phyloP scores from a whole-genome alignment of 2,797 vertebrate species.

The Stomatorhinus walkeri region DNA sequence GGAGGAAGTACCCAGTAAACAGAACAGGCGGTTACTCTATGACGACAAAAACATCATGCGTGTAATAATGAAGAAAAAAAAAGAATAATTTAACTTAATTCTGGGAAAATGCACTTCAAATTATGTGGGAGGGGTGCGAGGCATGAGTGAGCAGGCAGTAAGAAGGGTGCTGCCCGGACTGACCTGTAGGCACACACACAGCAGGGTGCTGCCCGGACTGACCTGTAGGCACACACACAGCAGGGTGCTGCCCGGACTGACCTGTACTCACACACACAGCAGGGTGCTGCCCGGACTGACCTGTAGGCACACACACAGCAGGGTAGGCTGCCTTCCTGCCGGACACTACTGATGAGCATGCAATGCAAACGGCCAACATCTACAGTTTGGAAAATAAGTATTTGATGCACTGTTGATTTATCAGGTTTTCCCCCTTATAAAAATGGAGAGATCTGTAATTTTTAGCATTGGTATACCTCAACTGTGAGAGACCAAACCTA shows the following conservation, averaged over 20 bases:
- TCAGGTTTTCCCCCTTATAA: too few relatives aligned
- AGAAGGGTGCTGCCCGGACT: not conserved
- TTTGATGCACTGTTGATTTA: not conserved
- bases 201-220: not conserved
- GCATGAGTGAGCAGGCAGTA: not conserved
- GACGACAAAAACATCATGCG: not conserved
- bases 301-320: not conserved
- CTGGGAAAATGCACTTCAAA: not conserved
- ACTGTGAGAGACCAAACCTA: too few relatives aligned
- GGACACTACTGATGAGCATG: not conserved
- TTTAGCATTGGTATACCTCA: too few relatives aligned
- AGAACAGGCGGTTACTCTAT: not conserved
- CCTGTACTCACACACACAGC: too few relatives aligned
- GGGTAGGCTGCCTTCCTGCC: not conserved
- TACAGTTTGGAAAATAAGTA: not conserved
- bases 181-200: not conserved
- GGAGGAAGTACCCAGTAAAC: not conserved
- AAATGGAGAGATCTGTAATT: too few relatives aligned
- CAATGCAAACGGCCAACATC: not conserved
- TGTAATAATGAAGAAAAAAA: not conserved
- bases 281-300: not conserved
- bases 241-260: not conserved
- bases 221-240: not conserved
- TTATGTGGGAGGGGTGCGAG: not conserved
- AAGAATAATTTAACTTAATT: not conserved